Percentiles rank a stretch among this genome's conserved stretches.
phyloP scores from a whole-genome alignment of 2,888 invertebrate genomes.

The Antheraea assamensis region DNA sequence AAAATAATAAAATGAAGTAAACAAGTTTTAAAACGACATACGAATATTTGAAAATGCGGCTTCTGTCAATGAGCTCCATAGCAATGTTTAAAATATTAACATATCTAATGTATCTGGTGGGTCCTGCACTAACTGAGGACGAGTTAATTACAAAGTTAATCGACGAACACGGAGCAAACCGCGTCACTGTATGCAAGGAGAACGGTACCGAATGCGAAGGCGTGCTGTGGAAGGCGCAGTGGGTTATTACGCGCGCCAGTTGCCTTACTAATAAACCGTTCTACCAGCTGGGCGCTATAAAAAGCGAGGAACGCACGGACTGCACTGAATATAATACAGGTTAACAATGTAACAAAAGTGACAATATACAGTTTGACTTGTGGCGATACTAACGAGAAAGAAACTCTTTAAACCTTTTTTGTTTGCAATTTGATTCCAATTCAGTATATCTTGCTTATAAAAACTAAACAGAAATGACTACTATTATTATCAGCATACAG shows the following conservation, averaged over 20 bases:
- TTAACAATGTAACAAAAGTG: background rate
- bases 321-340: slow-evolving; percentile 27
- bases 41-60: no score
- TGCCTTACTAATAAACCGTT: slow-evolving; percentile 28
- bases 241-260: slow-evolving; percentile 35
- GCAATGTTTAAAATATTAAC: slow-evolving; percentile 13
- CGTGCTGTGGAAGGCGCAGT: slow-evolving; percentile 42
- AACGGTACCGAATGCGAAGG: slow-evolving; percentile 31
- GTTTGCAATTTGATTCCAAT: no score
- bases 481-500: no score
- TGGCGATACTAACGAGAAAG: background rate
- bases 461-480: no score
- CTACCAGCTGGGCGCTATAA: slow-evolving; percentile 24
- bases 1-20: no score
- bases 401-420: background rate
- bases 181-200: slow-evolving; percentile 31
- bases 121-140: slow-evolving; percentile 1
- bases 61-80: background rate
- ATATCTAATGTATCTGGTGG: background rate
- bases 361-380: background rate
- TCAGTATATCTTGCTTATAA: no score
- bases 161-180: slow-evolving; percentile 31
- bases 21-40: no score
- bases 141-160: slow-evolving; percentile 30
- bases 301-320: slow-evolving; percentile 9